Conservation (phyloP, 2,113 vertebrate species). For the Miniopterus natalensis region DNA sequence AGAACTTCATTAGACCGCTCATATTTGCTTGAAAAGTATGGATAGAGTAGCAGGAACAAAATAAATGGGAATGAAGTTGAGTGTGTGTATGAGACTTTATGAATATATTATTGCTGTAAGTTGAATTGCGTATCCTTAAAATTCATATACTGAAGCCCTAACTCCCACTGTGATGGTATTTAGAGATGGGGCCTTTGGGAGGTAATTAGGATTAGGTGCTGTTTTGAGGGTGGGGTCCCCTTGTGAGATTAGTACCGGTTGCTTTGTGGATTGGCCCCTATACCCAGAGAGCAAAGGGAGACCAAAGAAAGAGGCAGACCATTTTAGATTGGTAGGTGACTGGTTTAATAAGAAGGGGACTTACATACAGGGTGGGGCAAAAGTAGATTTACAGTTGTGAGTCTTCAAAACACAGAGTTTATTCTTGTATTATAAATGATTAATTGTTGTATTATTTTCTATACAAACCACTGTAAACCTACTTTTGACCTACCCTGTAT, state of each 20-base stretch:
- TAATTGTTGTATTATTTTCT: not conserved
- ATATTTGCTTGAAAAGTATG: constrained; percentile 26
- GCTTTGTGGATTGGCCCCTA: not conserved
- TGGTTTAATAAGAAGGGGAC: not conserved
- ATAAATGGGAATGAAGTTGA: not conserved
- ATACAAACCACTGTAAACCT: not conserved
- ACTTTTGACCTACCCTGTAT: not conserved
- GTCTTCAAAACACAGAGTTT: not conserved
- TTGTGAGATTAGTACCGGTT: not conserved
- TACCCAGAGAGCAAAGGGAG: not conserved
- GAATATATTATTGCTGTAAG: not conserved
- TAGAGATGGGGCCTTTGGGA: not conserved
- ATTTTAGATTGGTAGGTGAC: not conserved
- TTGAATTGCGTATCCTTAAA: not conserved
- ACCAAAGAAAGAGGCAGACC: not conserved
- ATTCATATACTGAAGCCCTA: not conserved
- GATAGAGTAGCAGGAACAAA: not conserved
- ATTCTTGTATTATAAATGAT: not conserved
- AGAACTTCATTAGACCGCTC: not conserved
- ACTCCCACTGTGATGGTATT: not conserved
- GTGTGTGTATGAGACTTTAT: not conserved
- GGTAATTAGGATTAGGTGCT: not conserved
- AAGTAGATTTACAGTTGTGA: not conserved
- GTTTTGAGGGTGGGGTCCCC: not conserved
- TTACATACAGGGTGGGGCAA: not conserved